Base-by-base conservation (phyloP, 1,140 invertebrate species). In the Nebria ingens region DNA sequence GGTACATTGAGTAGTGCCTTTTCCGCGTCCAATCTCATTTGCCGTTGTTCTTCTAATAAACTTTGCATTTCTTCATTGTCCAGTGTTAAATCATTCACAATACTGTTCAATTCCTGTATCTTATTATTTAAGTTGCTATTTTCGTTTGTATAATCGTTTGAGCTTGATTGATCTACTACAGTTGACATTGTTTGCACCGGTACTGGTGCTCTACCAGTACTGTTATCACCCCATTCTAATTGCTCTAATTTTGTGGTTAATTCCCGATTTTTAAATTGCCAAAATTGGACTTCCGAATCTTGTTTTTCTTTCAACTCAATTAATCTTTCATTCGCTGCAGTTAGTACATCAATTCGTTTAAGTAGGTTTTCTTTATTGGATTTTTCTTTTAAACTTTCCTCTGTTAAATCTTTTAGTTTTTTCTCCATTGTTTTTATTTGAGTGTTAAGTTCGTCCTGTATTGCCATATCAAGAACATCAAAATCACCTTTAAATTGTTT, bases 281-380 rank as follows among this genome's bases (percentile, higher is more conserved):
- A 82, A 0, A 76, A 62, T 12, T 75, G 68, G 57, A 84, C 75
- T 67, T 85, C 82, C 62, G 73, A 75, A 59, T 89, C 86, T 69
- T 88, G 81, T 56, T 83, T 82, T 66, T 91, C 87, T 71, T 90
- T 90, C 68, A 85, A 80, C 64, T 90, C 86, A 2, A 82, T 68
- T 60, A 89, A 78, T 51, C 80, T 77, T 29, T 90, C 86, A 65
- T 91, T 89, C n/a, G 86, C 85, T 17, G 80, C 75, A 2, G 81
- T 80, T 9, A 93, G 68, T 3, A 87, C 77, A 58, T 90, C 87
- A 52, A 90, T 77, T 67, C 79, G 78, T 62, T 89, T 87, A 15
- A 75, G 58, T 3, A 88, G 63, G 59, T 73, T 73, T 56, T 83
- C 81, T 62, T 83, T 86, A 56, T 90, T 87, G 0, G 64, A 59